Base-by-base conservation (phyloP, 2,888 invertebrate species). In the Synanthedon vespiformis region DNA sequence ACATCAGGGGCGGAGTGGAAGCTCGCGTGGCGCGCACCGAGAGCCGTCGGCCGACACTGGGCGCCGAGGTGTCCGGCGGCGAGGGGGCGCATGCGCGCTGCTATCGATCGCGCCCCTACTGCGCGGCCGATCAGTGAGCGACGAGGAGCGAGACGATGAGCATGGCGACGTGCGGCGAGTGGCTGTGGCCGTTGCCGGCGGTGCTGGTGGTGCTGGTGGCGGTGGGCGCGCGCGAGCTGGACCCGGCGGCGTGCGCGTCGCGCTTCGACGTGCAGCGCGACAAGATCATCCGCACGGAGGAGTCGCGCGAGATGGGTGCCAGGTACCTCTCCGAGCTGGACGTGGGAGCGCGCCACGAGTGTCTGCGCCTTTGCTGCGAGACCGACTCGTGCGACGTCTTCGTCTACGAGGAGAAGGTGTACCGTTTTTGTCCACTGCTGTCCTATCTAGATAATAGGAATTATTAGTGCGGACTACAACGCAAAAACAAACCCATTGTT, bases 391-490 rank as follows among this genome's bases (percentile, higher is more conserved):
- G 97, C 78, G 96, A 97, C 79, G 95, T 96, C 22, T 96, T 95
- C 77, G 94, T 97, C 61, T 97, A 94, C 72, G 96, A 97, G 77
- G 95, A 96, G 72, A 96, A 95, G 92, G 95, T 94, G 70, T n/a
- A 2, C 41, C 41, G 41, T 8, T 41, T 41, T 3, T 41, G 11
- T 41, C 16, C 14, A 48, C 48, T 14, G 5, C 48, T 14, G 5
- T 22, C 22, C 4, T 22, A 22, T 44, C 12, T 44, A n/a, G 13
- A 44, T 44, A 13, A 44, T 3, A 11, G 47, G 11, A 44, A 14
- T 44, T 14, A 44, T 44, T 16, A 14, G 47, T 6, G 10, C 2
- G n/a, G 47, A 44, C 14, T 10, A 44, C n/a, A 16, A 6, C 11
- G 14, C 14, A 16, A 11, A n/a, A 13, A 18, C 18, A 18, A 11